Percentiles rank a stretch among this genome's conserved stretches.
Conservation (phyloP, 2,888 invertebrate genomes). For the Apamea anceps region DNA sequence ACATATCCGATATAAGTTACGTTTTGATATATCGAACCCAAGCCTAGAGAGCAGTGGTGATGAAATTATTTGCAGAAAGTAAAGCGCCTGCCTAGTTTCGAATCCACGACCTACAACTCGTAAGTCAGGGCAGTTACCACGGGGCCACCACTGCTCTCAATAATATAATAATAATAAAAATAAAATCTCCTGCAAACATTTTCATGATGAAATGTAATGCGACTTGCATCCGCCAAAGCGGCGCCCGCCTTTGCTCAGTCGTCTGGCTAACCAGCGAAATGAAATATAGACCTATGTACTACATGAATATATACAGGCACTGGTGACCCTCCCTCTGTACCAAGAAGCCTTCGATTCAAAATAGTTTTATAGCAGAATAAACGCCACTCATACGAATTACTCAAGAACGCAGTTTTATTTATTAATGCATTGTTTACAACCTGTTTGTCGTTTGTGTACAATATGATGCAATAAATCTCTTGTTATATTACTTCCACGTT, state of each 20-base stretch:
- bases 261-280: constrained; percentile 7
- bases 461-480: constrained; percentile 27
- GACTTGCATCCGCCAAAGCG: background rate
- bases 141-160: background rate
- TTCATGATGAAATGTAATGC: background rate
- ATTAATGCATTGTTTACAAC: constrained; percentile 33
- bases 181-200: background rate
- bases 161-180: background rate
- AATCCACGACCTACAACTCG: background rate
- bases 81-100: background rate
- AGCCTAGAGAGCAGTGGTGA: background rate
- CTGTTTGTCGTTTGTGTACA: background rate
- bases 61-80: background rate
- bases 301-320: background rate
- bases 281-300: background rate
- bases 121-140: background rate
- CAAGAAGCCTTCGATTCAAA: constrained; percentile 5
- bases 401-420: constrained; percentile 28
- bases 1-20: too few species aligned
- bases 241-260: constrained; percentile 20
- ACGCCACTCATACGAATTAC: constrained; percentile 4
- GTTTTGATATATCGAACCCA: too few species aligned
- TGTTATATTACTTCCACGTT: constrained; percentile 34
- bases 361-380: constrained; percentile 31
- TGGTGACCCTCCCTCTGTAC: background rate